A percentile compares a stretch with the other conserved stretches of the same genome.
phyloP scores from a whole-genome alignment of 2,888 invertebrate genomes.

The Scrobipalpa costella region DNA sequence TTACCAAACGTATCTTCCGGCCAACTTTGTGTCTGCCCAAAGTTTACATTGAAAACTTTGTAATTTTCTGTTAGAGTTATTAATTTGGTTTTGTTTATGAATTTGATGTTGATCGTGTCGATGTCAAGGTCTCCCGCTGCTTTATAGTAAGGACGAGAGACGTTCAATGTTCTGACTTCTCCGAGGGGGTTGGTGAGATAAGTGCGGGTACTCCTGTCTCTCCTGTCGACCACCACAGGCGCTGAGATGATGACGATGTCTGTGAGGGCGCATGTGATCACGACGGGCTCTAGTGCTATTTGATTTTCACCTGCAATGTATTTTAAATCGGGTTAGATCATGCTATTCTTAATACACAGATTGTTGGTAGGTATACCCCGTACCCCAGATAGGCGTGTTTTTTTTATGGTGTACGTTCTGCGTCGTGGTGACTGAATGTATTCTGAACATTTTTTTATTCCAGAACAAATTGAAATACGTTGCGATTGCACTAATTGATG shows the following conservation, averaged over 20 bases:
- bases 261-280: conserved; percentile 46
- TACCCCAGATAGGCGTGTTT: too few relatives aligned
- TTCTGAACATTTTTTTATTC: too few relatives aligned
- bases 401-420: too few relatives aligned
- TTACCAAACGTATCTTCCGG: conserved; percentile 34
- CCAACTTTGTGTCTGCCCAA: background rate
- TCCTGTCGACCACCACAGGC: conserved; percentile 44
- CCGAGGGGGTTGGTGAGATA: conserved; percentile 58
- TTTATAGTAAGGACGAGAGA: conserved; percentile 34
- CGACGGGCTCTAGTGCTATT: conserved; percentile 49
- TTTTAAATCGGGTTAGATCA: background rate
- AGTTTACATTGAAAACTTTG: conserved; percentile 41
- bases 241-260: conserved; percentile 56
- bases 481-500: too few relatives aligned
- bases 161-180: conserved; percentile 44
- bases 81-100: conserved; percentile 31
- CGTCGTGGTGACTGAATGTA: too few relatives aligned
- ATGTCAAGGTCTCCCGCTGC: conserved; percentile 26
- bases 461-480: too few relatives aligned
- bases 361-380: too few relatives aligned
- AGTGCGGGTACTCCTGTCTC: conserved; percentile 37
- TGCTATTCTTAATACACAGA: too few relatives aligned
- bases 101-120: conserved; percentile 31
- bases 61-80: conserved; percentile 38
- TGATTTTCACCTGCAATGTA: conserved; percentile 55